Evolutionary conservation across 2,888 invertebrate genomes (phyloP), one percentile per base, ranked within the genome.

Genomic region (Patella pellucida): DNA sequence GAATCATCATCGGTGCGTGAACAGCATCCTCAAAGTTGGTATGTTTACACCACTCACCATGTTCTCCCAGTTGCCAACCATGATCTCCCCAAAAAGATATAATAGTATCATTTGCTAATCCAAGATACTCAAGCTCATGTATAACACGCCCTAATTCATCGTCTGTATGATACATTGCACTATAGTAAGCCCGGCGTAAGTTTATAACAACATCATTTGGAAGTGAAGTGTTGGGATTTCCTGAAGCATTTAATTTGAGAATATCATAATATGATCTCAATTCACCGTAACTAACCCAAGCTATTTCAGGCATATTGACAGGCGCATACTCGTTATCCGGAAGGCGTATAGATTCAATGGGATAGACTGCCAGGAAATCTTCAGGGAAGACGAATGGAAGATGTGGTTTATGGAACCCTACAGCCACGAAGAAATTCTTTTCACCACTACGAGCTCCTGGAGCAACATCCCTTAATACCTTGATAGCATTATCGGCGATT

Each of bases 381-480:
- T 91, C 88, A 0, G 96, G 97, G 92, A 94, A 96, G 86, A 95
- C 96, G 16, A 96, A 92, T n/a, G 96, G 96, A 83, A 97, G 94
- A 86, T 97, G 97, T 1, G 97, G 97, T 87, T 96, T 96, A 87
- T 96, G 95, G 88, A 95, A 96, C 0, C 97, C 97, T 84, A 96
- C 93, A 3, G 95, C 96, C 56, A 97, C 90, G 83, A 97, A 95
- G 87, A 94, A 96, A 9, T 95, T 95, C 75, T 91, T 89, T 19
- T 86, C 84, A 80, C 86, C 82, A 76, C 91, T 79, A 75, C 86
- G 83, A 14, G 77, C 77, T 52, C 73, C 76, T 54, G 78, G 78
- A 5, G 83, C 75, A 27, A 79, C 73, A 71, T 88, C 82, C 71
- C 90, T 89, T 14, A 96, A 86, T 86, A 95, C 94, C 56, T 92